Conservation (phyloP, 2,113 vertebrate genomes). For the Passer domesticus region DNA sequence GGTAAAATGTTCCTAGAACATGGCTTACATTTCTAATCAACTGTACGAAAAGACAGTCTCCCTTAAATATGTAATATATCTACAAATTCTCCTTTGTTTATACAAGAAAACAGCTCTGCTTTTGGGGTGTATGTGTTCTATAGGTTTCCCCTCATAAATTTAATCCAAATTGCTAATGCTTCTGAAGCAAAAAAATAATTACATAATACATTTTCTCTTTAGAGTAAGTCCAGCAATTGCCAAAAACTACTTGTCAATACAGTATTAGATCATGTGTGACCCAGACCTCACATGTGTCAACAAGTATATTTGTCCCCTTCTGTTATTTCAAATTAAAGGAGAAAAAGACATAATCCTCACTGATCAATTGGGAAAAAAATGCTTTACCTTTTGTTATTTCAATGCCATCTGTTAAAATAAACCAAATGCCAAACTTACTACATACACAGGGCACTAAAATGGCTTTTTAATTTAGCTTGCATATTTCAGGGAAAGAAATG, state of each 20-base stretch:
- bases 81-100: neutral
- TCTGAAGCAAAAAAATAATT: conserved; percentile 61
- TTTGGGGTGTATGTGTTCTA: neutral
- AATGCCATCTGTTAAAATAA: conserved; percentile 73
- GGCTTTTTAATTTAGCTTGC: conserved; percentile 46
- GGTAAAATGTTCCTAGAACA: neutral
- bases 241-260: conserved; percentile 70
- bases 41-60: neutral
- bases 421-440: conserved; percentile 67
- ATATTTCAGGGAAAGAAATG: conserved; percentile 18
- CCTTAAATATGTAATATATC: neutral
- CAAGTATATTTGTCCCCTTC: conserved; percentile 56
- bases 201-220: conserved; percentile 58
- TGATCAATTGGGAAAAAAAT: conserved; percentile 67
- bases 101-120: neutral
- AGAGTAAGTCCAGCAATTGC: conserved; percentile 59
- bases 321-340: conserved; percentile 64
- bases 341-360: conserved; percentile 55
- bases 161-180: conserved; percentile 42
- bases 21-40: neutral
- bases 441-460: conserved; percentile 39
- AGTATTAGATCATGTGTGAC: conserved; percentile 56
- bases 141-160: conserved; percentile 47
- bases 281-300: conserved; percentile 56
- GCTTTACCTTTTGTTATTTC: conserved; percentile 71